Evolutionary conservation across 2,888 invertebrate genomes (phyloP).

Genomic region (Orthosia gracilis): DNA sequence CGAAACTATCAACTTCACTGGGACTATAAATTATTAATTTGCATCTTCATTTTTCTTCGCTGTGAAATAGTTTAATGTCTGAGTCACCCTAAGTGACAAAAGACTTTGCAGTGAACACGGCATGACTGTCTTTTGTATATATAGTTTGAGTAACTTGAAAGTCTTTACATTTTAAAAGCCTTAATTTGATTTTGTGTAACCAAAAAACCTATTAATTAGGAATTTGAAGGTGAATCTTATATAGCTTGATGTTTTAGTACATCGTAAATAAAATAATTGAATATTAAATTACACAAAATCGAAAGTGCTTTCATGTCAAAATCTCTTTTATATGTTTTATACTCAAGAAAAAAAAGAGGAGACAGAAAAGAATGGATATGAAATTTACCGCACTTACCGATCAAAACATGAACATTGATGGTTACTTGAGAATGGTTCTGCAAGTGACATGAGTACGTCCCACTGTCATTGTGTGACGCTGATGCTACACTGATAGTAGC

Average conservation of each 20-base stretch:
- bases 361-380: background rate
- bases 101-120: conserved; percentile 4
- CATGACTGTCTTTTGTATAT: background rate
- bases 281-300: background rate
- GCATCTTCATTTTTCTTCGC: conserved; percentile 28
- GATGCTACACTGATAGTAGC: conserved; percentile 89
- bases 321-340: background rate
- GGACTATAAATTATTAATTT: conserved; percentile 41
- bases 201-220: background rate
- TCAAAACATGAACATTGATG: conserved; percentile 93
- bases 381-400: conserved; percentile 88
- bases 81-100: background rate
- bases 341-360: background rate
- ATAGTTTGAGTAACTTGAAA: background rate
- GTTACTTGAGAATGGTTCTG: conserved; percentile 92
- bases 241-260: background rate
- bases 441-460: conserved; percentile 92
- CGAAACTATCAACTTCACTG: conserved; percentile 39
- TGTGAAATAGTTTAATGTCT: conserved; percentile 32
- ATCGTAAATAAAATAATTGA: background rate
- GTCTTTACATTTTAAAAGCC: background rate
- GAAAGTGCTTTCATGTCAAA: background rate
- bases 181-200: background rate
- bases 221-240: background rate
- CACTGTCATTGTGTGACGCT: conserved; percentile 93